Evolutionary conservation across 2,797 vertebrate species (phyloP).

Genomic region (Holocentrus rufus): DNA sequence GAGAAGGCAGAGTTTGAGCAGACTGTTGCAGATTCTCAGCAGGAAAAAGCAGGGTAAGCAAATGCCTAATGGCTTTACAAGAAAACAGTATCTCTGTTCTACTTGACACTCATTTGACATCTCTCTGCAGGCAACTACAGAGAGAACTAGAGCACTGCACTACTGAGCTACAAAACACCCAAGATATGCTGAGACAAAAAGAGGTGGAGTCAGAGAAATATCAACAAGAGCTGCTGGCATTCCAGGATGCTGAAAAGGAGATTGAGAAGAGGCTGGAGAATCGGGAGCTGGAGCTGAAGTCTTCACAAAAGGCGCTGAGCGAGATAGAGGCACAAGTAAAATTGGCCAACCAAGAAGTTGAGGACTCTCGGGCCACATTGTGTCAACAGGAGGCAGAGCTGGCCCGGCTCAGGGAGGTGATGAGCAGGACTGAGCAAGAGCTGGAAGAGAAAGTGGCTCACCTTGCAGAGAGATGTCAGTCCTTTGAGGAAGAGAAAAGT

Average conservation of each 20-base stretch:
- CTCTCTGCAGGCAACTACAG: constrained; percentile 79
- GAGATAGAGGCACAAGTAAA: constrained; percentile 79
- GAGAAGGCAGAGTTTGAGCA: constrained; percentile 61
- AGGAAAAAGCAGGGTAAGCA: constrained; percentile 73
- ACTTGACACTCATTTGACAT: constrained; percentile 14
- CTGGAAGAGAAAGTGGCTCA: constrained; percentile 84
- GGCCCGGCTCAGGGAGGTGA: constrained; percentile 78
- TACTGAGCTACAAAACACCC: constrained; percentile 61
- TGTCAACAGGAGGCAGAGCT: constrained; percentile 86
- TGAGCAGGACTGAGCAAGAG: constrained; percentile 82
- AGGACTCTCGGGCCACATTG: constrained; percentile 78
- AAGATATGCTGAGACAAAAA: constrained; percentile 65
- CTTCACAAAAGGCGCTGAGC: constrained; percentile 72
- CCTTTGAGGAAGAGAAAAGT: constrained; percentile 90
- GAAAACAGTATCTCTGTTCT: neutral
- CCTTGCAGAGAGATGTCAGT: constrained; percentile 83
- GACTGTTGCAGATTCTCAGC: constrained; percentile 49
- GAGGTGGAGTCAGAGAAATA: constrained; percentile 72
- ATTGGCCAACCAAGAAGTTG: constrained; percentile 75
- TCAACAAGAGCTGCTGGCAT: constrained; percentile 72
- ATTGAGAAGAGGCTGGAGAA: constrained; percentile 78
- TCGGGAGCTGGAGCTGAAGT: constrained; percentile 77
- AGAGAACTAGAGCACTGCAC: constrained; percentile 71
- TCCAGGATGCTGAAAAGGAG: constrained; percentile 76
- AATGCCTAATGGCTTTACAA: neutral